A percentile compares a stretch with the other conserved stretches of the same genome.
Evolutionary conservation across 2,888 invertebrate species (phyloP).

Genomic region (Macrosiphum euphorbiae): DNA sequence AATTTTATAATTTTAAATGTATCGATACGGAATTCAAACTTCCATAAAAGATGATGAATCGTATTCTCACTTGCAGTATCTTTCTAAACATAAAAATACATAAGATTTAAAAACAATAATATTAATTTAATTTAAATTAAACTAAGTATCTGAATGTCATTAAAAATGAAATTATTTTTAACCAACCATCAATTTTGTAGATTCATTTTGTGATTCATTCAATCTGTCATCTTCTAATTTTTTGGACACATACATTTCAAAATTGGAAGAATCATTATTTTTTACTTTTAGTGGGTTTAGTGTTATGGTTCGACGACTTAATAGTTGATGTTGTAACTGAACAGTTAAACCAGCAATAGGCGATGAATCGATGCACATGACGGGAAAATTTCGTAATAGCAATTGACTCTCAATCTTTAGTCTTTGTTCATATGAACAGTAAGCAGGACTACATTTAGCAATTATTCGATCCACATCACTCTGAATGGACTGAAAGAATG

Average conservation of each 20-base stretch:
- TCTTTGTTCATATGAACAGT: conserved; percentile 83
- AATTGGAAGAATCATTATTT: neutral
- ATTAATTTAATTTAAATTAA: neutral
- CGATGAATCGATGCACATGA: conserved; percentile 90
- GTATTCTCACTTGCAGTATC: neutral
- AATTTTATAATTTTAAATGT: conserved; percentile 41
- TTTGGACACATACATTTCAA: neutral
- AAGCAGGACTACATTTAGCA: conserved; percentile 70
- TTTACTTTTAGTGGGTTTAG: conserved; percentile 37
- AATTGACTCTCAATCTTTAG: conserved; percentile 86
- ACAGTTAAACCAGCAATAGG: conserved; percentile 84
- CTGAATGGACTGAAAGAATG: conserved; percentile 74
- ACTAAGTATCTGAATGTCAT: neutral
- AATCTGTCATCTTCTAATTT: neutral
- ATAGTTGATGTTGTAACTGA: conserved; percentile 29
- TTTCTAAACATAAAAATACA: conserved; percentile 7
- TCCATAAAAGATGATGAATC: conserved; percentile 33
- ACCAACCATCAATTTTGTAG: conserved; percentile 21
- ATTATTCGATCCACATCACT: conserved; percentile 76
- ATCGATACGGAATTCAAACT: conserved; percentile 42
- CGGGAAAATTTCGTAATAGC: conserved; percentile 87
- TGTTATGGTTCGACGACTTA: neutral
- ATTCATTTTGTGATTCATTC: neutral
- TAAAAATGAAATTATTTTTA: neutral
- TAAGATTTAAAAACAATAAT: neutral